Percentiles rank a stretch among this genome's conserved stretches.
These are phyloP conservation scores for Hemibates koningsi DNA, from an alignment of 2,113 vertebrate species.

Conservation along the genomic window DNA sequence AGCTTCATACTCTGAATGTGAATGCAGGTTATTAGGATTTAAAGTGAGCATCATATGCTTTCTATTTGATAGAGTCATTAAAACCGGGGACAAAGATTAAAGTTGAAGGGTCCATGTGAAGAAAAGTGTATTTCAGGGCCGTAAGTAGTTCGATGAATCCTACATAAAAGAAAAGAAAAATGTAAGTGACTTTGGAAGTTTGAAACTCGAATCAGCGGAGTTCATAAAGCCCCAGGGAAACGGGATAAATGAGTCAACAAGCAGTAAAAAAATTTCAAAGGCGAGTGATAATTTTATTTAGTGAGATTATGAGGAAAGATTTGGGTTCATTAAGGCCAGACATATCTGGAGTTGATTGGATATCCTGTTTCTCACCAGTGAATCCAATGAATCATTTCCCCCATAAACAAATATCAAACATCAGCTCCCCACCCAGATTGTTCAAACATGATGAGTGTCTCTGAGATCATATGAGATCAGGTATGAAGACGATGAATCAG, in stretches of 20 bases:
- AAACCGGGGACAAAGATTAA: constrained; percentile 51
- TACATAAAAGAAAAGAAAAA: not conserved
- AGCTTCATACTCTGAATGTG: not conserved
- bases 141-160: constrained; percentile 19
- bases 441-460: constrained; percentile 1
- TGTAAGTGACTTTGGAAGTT: not conserved
- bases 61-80: constrained; percentile 64
- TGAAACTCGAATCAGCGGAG: not conserved
- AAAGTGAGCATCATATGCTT: constrained; percentile 65
- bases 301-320: constrained; percentile 1
- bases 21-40: constrained; percentile 30
- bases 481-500: not conserved
- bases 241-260: constrained; percentile 21
- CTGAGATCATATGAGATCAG: not conserved
- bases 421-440: not conserved
- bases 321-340: not conserved
- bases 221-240: not conserved
- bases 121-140: not conserved
- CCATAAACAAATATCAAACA: constrained; percentile 42
- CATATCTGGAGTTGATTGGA: constrained; percentile 26
- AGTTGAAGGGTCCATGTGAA: not conserved
- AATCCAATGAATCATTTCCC: constrained; percentile 59
- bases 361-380: constrained; percentile 28
- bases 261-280: constrained; percentile 33
- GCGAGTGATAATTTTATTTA: constrained; percentile 24